phyloP scores from a whole-genome alignment of 2,888 invertebrate species.

The Athetis lepigone region DNA sequence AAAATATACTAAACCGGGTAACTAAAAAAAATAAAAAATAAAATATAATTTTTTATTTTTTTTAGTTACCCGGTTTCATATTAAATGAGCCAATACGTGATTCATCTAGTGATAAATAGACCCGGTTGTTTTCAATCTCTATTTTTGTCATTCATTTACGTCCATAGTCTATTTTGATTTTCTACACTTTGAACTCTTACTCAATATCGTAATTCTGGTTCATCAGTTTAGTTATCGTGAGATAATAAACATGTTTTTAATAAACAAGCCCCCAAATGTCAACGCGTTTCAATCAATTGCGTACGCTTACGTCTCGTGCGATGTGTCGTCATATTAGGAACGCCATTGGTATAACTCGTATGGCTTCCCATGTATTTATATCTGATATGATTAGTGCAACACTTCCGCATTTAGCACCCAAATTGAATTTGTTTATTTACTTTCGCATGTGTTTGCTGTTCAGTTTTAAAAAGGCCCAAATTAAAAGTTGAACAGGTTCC shows the following conservation, averaged over 20 bases:
- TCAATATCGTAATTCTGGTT: conserved; percentile 29
- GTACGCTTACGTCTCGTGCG: conserved; percentile 68
- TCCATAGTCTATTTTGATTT: conserved; percentile 34
- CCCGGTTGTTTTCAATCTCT: conserved; percentile 29
- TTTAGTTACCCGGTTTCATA: conserved; percentile 3
- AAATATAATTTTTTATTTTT: conserved; percentile 15
- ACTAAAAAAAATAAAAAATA: too few species aligned
- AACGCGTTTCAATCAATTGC: conserved; percentile 60
- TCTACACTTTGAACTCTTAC: conserved; percentile 28
- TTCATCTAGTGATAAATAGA: conserved; percentile 34
- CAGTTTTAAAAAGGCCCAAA: conserved; percentile 27
- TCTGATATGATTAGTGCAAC: conserved; percentile 66
- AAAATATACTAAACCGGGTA: too few species aligned
- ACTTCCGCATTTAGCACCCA: conserved; percentile 68
- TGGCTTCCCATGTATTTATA: conserved; percentile 69
- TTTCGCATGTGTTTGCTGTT: conserved; percentile 28
- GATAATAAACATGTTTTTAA: conserved; percentile 25
- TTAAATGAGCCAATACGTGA: conserved; percentile 17
- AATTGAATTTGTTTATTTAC: conserved; percentile 61
- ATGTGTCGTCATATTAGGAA: conserved; percentile 56
- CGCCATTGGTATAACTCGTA: conserved; percentile 70
- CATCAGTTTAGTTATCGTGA: conserved; percentile 23
- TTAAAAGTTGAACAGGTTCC: background rate
- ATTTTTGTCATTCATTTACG: conserved; percentile 24
- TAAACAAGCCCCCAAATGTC: conserved; percentile 35